Base-by-base conservation (phyloP, 2,797 vertebrate genomes). In the Melanotaenia parkinsoni region DNA sequence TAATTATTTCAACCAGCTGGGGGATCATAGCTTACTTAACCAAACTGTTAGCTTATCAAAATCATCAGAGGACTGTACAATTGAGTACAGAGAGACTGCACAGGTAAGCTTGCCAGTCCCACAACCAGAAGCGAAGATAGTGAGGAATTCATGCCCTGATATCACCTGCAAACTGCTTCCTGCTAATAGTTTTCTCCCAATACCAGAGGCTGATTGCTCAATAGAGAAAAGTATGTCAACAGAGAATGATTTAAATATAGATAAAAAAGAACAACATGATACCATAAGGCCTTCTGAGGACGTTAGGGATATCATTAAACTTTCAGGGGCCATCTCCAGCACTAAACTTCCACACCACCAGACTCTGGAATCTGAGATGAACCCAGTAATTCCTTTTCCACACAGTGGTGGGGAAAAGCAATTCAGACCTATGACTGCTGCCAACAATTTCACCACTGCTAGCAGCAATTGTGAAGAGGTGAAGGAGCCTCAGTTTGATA, bases 131-230 rank as follows among this genome's bases (percentile, higher is more conserved):
- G 53, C 70, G 24, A 80, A 56, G 45, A 26, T 70, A 54, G 67
- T 40, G 10, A 65, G 43, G 22, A 70, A 61, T 50, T 56, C 80
- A 13, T 74, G 82, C 28, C 58, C 86, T 28, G 86, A 90, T 50
- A 74, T 78, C 38, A 73, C 63, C 38, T 53, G 82, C 30, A 79
- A 53, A 58, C 57, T 88, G 11, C 69, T 75, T 3, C 35, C 81
- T 20, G 54, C 82, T n/a, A 79, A 68, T 51, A 86, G 63, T 77
- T 80, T 92, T 58, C 89, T 93, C 69, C 83, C 92, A 58, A 91
- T 92, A 81, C 72, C 85, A 33, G 91, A 93, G 77, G 70, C 78
- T 0, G 84, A 90, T 24, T 65, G 60, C 57, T 80, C 60, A 32
- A 77, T 74, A 26, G 91, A 89, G 54, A 73, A 60, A 54, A 26